Evolutionary conservation across 2,888 invertebrate genomes (phyloP).

Genomic region (Timema cristinae): DNA sequence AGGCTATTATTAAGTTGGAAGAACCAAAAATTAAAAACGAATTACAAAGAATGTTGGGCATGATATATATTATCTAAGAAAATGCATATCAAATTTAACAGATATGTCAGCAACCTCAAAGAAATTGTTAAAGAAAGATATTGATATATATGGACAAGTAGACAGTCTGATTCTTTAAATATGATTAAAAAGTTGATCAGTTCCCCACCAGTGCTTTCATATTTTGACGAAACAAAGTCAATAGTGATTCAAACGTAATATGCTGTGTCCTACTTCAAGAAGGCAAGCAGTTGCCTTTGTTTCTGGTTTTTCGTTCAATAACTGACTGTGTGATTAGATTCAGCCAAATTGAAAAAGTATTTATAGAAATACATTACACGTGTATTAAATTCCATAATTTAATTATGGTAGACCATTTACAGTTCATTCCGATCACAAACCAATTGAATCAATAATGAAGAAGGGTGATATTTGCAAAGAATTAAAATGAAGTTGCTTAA

Average conservation of each 20-base stretch:
- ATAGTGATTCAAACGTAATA: background rate
- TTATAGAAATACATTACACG: background rate
- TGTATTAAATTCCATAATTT: background rate
- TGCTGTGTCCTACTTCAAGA: background rate
- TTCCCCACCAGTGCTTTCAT: background rate
- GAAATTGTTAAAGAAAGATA: background rate
- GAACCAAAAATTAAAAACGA: background rate
- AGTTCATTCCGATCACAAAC: background rate
- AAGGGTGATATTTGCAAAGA: background rate
- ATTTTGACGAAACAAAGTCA: background rate
- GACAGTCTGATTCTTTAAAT: background rate
- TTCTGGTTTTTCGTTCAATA: too few relatives aligned
- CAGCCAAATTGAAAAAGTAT: background rate
- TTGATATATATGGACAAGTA: background rate
- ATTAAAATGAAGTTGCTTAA: background rate
- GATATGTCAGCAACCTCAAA: background rate
- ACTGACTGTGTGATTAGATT: too few relatives aligned
- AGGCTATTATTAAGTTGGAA: background rate
- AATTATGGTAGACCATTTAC: background rate
- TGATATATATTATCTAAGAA: background rate
- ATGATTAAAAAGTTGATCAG: background rate
- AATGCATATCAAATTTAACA: background rate
- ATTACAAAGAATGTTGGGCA: background rate
- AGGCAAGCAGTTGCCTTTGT: background rate
- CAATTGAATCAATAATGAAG: background rate